These are phyloP conservation scores for Aldabrachelys gigantea DNA, from an alignment of 2,113 vertebrate species.

Conservation along the genomic window DNA sequence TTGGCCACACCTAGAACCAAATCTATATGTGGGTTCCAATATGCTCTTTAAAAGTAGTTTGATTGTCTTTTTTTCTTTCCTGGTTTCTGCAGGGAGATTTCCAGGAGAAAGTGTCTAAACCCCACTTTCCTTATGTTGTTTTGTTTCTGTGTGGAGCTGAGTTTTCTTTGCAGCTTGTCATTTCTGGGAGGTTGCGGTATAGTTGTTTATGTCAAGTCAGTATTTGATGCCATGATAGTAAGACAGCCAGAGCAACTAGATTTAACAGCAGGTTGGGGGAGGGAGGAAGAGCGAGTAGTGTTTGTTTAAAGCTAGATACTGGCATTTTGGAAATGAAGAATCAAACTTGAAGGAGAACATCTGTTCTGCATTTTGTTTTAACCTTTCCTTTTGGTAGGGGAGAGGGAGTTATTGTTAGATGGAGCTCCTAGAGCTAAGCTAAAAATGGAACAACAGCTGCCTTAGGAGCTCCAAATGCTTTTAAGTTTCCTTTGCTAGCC, in stretches of 20 bases:
- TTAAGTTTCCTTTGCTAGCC: neutral
- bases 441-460: neutral
- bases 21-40: neutral
- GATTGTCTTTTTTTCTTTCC: neutral
- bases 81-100: neutral
- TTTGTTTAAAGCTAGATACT: neutral
- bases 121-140: neutral
- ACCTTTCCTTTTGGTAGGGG: neutral
- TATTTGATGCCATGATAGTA: rapidly evolving
- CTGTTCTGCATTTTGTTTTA: conserved; percentile 17
- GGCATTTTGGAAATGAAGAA: neutral
- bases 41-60: neutral
- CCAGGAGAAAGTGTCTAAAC: neutral
- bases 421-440: neutral
- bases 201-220: neutral
- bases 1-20: neutral
- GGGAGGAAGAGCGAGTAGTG: neutral
- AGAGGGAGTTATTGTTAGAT: neutral
- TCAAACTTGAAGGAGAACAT: neutral
- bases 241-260: neutral
- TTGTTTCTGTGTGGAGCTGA: neutral
- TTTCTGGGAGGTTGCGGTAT: neutral
- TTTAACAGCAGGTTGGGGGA: rapidly evolving
- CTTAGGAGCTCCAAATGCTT: neutral
- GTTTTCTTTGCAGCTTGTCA: neutral